phyloP scores from a whole-genome alignment of 2,888 invertebrate genomes.

The Ormia ochracea region DNA sequence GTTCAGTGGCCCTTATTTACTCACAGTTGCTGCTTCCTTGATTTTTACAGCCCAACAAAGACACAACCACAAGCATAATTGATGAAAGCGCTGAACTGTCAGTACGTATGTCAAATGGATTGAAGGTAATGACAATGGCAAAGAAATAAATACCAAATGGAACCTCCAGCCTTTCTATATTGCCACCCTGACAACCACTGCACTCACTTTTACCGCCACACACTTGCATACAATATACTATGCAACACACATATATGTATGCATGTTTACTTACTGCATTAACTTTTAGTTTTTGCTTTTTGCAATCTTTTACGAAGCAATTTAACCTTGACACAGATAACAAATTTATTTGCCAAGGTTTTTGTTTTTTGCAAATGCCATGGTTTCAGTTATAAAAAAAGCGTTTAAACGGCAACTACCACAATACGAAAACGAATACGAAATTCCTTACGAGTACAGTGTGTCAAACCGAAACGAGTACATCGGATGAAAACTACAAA shows the following conservation, averaged over 20 bases:
- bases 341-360: conserved; percentile 28
- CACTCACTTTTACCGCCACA: too few species aligned
- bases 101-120: too few species aligned
- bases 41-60: too few species aligned
- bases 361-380: conserved; percentile 44
- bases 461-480: conserved; percentile 36
- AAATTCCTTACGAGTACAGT: conserved; percentile 25
- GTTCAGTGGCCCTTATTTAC: too few species aligned
- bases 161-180: neutral
- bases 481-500: conserved; percentile 6
- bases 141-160: neutral
- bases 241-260: neutral
- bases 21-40: too few species aligned
- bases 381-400: conserved; percentile 41
- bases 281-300: neutral
- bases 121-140: neutral
- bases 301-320: conserved; percentile 47
- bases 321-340: conserved; percentile 64
- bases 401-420: neutral
- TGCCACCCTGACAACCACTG: neutral
- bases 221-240: too few species aligned
- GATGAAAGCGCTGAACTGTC: too few species aligned
- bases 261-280: neutral
- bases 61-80: too few species aligned
- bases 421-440: conserved; percentile 37